These are phyloP conservation scores for Thamnophis elegans DNA, from an alignment of 2,797 vertebrate species.

Conservation along the genomic window DNA sequence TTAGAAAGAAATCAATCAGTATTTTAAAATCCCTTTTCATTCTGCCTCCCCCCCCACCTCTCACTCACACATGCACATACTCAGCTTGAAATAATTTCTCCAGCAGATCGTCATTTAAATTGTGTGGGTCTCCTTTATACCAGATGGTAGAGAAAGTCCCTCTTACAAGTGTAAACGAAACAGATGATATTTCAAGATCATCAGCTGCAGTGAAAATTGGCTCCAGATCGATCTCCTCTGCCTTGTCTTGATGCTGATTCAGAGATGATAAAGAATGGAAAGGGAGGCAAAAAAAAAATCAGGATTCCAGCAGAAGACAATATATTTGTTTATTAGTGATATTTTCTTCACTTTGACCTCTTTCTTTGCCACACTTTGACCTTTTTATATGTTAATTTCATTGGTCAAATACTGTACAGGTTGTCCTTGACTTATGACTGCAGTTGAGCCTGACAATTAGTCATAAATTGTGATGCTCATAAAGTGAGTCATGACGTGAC, in stretches of 20 bases:
- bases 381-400: not conserved
- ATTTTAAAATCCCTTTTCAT: slow-evolving; percentile 15
- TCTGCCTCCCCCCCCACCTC: not conserved
- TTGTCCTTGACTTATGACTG: not conserved
- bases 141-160: not conserved
- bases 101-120: not conserved
- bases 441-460: not conserved
- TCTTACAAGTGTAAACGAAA: not conserved
- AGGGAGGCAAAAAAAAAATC: not conserved
- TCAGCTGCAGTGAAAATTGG: not conserved
- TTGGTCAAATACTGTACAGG: not conserved
- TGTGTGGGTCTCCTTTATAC: not conserved
- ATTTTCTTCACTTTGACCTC: not conserved
- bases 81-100: not conserved
- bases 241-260: slow-evolving; percentile 34
- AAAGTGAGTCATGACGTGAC: not conserved
- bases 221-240: not conserved
- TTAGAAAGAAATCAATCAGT: slow-evolving; percentile 20
- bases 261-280: slow-evolving; percentile 17
- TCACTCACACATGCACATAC: too few relatives aligned
- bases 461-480: not conserved
- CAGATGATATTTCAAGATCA: not conserved
- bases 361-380: not conserved
- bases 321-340: not conserved
- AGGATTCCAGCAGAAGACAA: not conserved